Base-by-base conservation (phyloP, 2,113 vertebrate species). In the Thamnaconus septentrionalis region DNA sequence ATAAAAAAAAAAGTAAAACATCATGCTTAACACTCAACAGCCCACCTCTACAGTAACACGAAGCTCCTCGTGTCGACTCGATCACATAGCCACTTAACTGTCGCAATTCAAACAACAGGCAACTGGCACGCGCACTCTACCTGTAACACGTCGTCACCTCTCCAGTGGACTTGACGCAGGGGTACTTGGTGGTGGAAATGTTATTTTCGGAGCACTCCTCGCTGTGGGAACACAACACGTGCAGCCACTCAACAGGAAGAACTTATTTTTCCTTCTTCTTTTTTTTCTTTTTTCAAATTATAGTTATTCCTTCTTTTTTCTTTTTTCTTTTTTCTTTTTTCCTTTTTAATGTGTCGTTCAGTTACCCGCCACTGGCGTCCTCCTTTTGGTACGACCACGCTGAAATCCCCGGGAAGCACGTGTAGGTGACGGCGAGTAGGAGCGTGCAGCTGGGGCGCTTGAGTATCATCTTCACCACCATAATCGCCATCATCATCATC, bases 121-220 rank as follows among this genome's bases (percentile, higher is more conserved):
- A 31, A 31, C 18, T 31, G 18, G 18, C 18, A 1, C 18, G 18
- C 18, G 18, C 18, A 47, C 60, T 58, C 44, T 91, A 98, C 96
- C 95, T 96, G 93, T 95, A 96, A 80, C 96, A 98, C 48, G 95
- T 95, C 41, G 95, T 85, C 47, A 95, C 84, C 79, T 97, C 95
- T 8, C 96, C 96, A 1, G 91, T 91, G 50, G 94, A 57, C 61
- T 96, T 97, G 75, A 95, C 77, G 70, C 96, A 98, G 8, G 94
- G 93, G 67, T 98, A 98, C 45, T 92, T 93, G 4, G 92, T 95
- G 6, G 96, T 96, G n/a, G 92, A 90, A 60, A 97, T 90, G 74
- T 94, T 95, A 80, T 88, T 95, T 72, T 98, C 96, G 1, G 94
- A 93, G 73, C 96, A 98, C 56, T 92, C 82, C 67, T 95, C 95